Conservation (phyloP, 2,797 vertebrate species). For the Steatocranus sp. region DNA sequence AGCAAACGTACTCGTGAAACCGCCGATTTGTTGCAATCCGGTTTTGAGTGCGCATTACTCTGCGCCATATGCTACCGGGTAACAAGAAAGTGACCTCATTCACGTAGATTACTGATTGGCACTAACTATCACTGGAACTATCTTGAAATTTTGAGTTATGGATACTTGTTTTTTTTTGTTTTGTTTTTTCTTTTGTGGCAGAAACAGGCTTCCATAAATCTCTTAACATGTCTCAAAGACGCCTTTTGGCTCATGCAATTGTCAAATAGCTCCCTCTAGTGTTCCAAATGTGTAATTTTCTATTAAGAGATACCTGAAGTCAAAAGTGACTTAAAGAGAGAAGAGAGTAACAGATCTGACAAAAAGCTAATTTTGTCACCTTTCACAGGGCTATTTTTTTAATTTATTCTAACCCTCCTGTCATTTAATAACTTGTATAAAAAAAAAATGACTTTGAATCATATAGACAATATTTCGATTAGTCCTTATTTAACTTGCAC, state of each 20-base stretch:
- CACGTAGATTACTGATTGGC: not conserved
- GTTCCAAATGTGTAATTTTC: not conserved
- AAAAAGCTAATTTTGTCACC: not conserved
- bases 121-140: no score
- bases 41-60: not conserved
- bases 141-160: not conserved
- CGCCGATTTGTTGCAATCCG: not conserved
- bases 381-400: not conserved
- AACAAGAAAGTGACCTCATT: not conserved
- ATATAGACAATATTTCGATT: not conserved
- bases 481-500: slow-evolving; percentile 2
- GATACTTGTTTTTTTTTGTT: not conserved
- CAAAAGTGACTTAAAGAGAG: not conserved
- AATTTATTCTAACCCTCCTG: not conserved
- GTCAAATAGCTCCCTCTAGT: slow-evolving; percentile 32
- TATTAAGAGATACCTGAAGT: not conserved
- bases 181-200: not conserved
- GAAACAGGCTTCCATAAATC: not conserved
- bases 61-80: not conserved
- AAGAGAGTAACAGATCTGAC: not conserved
- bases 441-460: not conserved
- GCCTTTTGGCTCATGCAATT: not conserved
- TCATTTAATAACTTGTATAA: not conserved
- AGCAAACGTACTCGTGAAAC: not conserved
- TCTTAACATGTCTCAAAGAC: not conserved